A percentile compares a stretch with the other conserved stretches of the same genome.
Evolutionary conservation across 2,113 vertebrate genomes (phyloP).

Genomic region (Butorides virescens): DNA sequence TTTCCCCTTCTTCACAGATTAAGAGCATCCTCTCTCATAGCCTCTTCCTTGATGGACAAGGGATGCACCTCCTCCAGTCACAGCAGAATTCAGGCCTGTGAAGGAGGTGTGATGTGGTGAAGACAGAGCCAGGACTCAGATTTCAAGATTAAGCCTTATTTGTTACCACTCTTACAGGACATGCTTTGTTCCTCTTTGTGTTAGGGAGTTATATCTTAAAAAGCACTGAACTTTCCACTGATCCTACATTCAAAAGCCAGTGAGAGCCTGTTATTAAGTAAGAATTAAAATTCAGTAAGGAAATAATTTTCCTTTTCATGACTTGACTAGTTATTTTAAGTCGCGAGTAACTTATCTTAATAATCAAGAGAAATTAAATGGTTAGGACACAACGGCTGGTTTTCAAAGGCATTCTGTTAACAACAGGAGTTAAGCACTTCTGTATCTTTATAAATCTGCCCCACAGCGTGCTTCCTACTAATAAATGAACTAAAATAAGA

Average conservation of each 20-base stretch:
- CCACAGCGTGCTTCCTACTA: background rate
- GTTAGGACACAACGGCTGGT: background rate
- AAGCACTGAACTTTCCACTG: background rate
- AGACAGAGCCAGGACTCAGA: background rate
- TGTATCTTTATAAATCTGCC: background rate
- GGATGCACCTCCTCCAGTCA: background rate
- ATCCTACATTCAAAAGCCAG: conserved; percentile 11
- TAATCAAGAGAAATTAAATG: background rate
- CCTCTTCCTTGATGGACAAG: background rate
- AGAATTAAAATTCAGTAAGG: background rate
- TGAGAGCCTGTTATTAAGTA: conserved; percentile 9
- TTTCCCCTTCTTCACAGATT: background rate
- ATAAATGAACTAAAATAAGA: background rate
- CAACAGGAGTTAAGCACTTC: background rate
- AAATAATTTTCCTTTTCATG: background rate
- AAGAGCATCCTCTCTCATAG: background rate
- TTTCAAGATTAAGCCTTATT: background rate
- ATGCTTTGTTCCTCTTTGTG: background rate
- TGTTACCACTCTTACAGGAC: background rate
- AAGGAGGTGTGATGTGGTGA: background rate
- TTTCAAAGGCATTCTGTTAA: conserved; percentile 19
- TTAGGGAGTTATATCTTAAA: background rate
- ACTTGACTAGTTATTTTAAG: conserved; percentile 15
- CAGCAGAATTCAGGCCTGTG: background rate
- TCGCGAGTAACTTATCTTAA: background rate